Base-by-base conservation (phyloP, 1,140 invertebrate genomes). In the Sarcophaga bullata region DNA sequence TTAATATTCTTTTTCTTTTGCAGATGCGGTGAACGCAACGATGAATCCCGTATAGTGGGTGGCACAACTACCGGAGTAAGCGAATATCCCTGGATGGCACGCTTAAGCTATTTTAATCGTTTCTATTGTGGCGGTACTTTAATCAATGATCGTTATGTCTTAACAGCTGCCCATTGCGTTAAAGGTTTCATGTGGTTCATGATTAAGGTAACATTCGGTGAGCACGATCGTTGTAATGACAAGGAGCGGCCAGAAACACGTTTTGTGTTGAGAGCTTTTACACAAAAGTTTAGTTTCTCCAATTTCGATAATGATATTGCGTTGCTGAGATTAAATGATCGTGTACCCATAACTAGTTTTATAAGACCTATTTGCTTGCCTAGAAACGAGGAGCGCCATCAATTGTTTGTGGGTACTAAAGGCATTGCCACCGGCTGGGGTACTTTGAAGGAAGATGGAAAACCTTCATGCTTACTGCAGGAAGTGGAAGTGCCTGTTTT, bases 111-210 rank as follows among this genome's bases (percentile, higher is more conserved):
- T 83, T 85, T 84, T 19, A 83, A 86, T 75, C 83, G 85, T 68
- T 86, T 89, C 47, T 90, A 90, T 83, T 90, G 88, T 25, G 88
- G 88, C 72, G 88, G 88, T 80, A 87, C 88, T 73, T 84, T 90
- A 80, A 89, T 90, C 87, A 91, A 91, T 81, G 91, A 92, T 86
- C 88, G 88, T 48, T 89, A 89, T 78, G 89, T 92, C n/a, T 84
- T 92, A 37, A 92, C 92, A 3, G 92, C 92, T 9, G 92, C 91
- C 10, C 92, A 92, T 87, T 92, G 92, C 83, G 94, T 96, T 82
- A 95, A 95, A 92, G 95, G 95, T 76, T 96, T 96, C 86, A 95
- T 96, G 94, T 96, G 95, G 95, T 96, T 96, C 89, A 95, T 96
- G 95, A 96, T 96, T 86, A 95, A 95, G 89, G 95, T 96, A 46